Evolutionary conservation across 1,140 invertebrate genomes (phyloP), one percentile per base, ranked within the genome.

Genomic region (Brachionus asplanchnoidis): DNA sequence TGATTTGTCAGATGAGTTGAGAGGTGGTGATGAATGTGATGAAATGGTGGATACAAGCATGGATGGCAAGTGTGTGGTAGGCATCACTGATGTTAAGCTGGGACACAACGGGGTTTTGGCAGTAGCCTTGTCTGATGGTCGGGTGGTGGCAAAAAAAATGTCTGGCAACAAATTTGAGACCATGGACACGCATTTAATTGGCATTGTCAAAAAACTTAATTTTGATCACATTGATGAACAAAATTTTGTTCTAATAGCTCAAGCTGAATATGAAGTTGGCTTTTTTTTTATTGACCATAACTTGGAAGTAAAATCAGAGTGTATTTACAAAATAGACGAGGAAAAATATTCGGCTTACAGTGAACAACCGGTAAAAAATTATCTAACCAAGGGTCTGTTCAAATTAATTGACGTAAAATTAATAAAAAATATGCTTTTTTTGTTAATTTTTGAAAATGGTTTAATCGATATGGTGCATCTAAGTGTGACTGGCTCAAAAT

Each of bases 331-430:
- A 3, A 1, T 50, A 26, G 46, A 77, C 17, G 73, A 77, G 11
- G 11, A 2, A 3, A 20, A 26, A 26, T 77, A 77, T 20, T 50
- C 44, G n/a, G 17, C 42, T 3, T 32, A 23, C 26, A 26, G 14
- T n/a, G 6, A 26, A 50, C 20, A 77, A 8, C 20, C 73, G 3
- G 42, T 77, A 12, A 50, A 50, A 28, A 77, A 77, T 40, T 73
- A 53, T 77, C 20, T 50, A 77, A 77, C 20, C 1, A 36, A 73
- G 42, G 68, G 68, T 17, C 11, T 40, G 17, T 77, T 77, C 14
- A 77, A 77, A 28, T 77, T 77, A 23, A 53, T 77, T 11, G 73
- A 77, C 53, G 9, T 77, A 36, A 77, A 77, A 77, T 50, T 77
- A 20, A 23, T 77, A 2, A 9, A 46, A 46, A 50, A 77, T 14